Evolutionary conservation across 2,797 vertebrate species (phyloP).

Genomic region (Oryzias sinensis): DNA sequence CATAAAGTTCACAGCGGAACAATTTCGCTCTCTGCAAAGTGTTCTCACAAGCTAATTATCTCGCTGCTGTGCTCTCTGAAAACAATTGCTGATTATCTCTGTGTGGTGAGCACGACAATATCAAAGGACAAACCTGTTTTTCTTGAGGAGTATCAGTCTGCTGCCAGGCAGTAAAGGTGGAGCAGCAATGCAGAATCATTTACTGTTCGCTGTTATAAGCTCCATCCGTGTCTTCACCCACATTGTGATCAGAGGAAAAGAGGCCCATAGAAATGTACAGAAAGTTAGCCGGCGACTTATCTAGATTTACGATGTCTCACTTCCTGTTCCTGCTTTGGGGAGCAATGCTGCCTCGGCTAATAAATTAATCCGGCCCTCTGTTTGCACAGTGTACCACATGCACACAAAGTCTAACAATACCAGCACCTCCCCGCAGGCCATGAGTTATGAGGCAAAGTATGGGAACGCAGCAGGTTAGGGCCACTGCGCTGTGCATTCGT

Average conservation of each 20-base stretch:
- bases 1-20: slow-evolving; percentile 75
- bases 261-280: slow-evolving; percentile 61
- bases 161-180: slow-evolving; percentile 57
- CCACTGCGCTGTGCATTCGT: slow-evolving; percentile 23
- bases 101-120: slow-evolving; percentile 56
- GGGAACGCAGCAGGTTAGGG: slow-evolving; percentile 62
- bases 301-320: slow-evolving; percentile 76
- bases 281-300: slow-evolving; percentile 71
- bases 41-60: slow-evolving; percentile 73
- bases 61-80: slow-evolving; percentile 57
- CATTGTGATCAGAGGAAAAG: slow-evolving; percentile 51
- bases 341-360: slow-evolving; percentile 71
- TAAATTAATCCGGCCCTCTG: slow-evolving; percentile 74
- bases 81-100: slow-evolving; percentile 74
- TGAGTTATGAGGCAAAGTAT: slow-evolving; percentile 73
- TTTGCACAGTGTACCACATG: slow-evolving; percentile 59
- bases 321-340: slow-evolving; percentile 75
- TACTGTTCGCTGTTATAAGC: slow-evolving; percentile 44
- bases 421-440: slow-evolving; percentile 63
- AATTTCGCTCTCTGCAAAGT: slow-evolving; percentile 70
- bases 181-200: slow-evolving; percentile 60
- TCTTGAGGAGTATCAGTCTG: slow-evolving; percentile 69
- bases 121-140: slow-evolving; percentile 72
- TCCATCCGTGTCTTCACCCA: slow-evolving; percentile 37
- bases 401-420: slow-evolving; percentile 69